Conservation (phyloP, 2,113 vertebrate species). For the Leptosomus discolor region DNA sequence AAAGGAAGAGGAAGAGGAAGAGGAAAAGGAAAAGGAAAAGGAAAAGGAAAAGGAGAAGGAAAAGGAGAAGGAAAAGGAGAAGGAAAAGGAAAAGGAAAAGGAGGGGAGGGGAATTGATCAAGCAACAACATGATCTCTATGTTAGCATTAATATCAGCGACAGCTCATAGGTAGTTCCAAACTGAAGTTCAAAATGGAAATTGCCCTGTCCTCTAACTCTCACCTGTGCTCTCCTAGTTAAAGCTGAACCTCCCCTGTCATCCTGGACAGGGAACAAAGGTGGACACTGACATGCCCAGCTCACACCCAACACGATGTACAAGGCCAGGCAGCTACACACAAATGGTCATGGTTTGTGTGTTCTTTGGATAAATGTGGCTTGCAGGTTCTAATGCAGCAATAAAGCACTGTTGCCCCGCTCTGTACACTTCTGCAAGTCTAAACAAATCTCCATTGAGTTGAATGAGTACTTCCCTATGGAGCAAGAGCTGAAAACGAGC, state of each 20-base stretch:
- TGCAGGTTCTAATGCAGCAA: neutral
- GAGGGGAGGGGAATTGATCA: too few species aligned
- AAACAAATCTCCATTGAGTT: neutral
- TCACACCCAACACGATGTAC: neutral
- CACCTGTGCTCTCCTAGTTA: neutral
- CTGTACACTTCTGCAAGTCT: neutral
- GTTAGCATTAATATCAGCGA: neutral
- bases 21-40: too few species aligned
- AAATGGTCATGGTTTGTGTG: neutral
- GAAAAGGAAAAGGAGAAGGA: neutral
- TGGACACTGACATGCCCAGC: fast-evolving
- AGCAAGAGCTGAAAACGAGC: neutral
- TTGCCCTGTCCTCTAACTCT: neutral
- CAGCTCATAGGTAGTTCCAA: neutral
- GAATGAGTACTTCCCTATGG: neutral
- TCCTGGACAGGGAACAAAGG: neutral
- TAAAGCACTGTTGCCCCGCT: neutral
- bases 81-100: too few species aligned
- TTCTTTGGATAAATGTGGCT: neutral
- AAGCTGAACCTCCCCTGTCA: neutral
- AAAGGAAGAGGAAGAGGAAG: too few species aligned
- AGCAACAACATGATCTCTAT: neutral
- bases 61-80: neutral
- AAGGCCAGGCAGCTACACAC: neutral
- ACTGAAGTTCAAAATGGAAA: neutral